phyloP scores from a whole-genome alignment of 37 sponge, comb jelly and placozoan species.

The Geodia barretti region DNA sequence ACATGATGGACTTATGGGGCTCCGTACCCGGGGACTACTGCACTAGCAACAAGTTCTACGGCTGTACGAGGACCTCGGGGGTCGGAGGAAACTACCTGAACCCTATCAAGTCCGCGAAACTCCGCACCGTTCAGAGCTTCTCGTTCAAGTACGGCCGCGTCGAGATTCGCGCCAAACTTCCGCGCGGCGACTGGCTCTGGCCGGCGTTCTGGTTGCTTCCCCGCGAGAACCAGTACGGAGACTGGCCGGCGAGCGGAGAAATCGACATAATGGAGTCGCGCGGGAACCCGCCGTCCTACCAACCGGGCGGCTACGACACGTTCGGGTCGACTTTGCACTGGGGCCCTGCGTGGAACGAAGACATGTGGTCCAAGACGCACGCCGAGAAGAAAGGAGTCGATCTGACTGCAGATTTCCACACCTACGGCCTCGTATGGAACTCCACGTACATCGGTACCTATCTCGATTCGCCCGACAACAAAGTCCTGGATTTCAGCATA shows the following conservation, averaged over 20 bases:
- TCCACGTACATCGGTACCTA: conserved; percentile 87
- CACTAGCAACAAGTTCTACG: conserved; percentile 64
- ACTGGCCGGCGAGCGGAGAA: conserved; percentile 86
- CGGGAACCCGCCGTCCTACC: conserved; percentile 67
- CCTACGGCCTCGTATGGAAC: conserved; percentile 81
- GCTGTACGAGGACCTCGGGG: conserved; percentile 57
- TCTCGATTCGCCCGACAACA: conserved; percentile 56
- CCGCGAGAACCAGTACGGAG: conserved; percentile 62
- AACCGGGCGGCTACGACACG: conserved; percentile 68
- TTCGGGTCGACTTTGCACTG: conserved; percentile 82
- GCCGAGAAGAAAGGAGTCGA: conserved; percentile 25
- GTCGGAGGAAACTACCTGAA: conserved; percentile 79
- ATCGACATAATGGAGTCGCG: conserved; percentile 91
- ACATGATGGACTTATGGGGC: conserved; percentile 75
- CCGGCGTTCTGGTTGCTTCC: conserved; percentile 85
- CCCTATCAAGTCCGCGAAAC: conserved; percentile 68
- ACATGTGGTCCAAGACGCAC: conserved; percentile 40
- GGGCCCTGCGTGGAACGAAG: conserved; percentile 41
- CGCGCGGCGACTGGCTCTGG: conserved; percentile 86
- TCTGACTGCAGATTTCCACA: conserved; percentile 73
- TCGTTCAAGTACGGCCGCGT: conserved; percentile 74
- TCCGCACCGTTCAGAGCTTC: conserved; percentile 72
- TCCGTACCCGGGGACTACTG: conserved; percentile 64
- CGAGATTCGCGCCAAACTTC: conserved; percentile 73
- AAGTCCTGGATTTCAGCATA: conserved; percentile 57